phyloP scores from a whole-genome alignment of 2,113 vertebrate genomes.

The Malurus elegans region DNA sequence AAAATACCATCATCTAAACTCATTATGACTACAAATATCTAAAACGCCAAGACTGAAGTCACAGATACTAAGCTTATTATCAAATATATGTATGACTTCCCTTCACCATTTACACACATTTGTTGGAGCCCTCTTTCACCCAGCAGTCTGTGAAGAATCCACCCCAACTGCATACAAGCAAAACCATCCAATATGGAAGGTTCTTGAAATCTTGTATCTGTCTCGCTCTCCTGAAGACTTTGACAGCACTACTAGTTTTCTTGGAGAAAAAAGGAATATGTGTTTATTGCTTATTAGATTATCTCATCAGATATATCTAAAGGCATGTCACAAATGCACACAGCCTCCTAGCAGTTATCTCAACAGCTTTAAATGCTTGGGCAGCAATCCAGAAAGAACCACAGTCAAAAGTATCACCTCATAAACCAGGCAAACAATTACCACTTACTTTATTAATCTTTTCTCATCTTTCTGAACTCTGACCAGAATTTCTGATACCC shows the following conservation, averaged over 20 bases:
- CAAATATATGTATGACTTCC: not conserved
- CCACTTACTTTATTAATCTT: not conserved
- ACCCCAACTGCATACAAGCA: not conserved
- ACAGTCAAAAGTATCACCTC: not conserved
- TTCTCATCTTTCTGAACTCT: not conserved
- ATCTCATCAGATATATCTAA: not conserved
- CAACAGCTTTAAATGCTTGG: not conserved
- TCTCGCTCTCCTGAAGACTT: not conserved
- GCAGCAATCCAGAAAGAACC: not conserved
- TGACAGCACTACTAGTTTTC: not conserved
- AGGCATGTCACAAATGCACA: not conserved
- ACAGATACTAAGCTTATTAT: not conserved
- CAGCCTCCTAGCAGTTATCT: not conserved
- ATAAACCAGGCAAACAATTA: not conserved
- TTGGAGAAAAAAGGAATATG: not conserved
- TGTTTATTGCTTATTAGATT: not conserved
- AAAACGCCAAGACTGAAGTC: not conserved
- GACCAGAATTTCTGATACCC: not conserved
- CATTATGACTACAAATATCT: not conserved
- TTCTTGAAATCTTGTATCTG: not conserved
- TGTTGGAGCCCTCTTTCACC: not conserved
- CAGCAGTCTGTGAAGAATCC: not conserved
- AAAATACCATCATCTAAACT: not conserved
- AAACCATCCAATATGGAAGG: not conserved
- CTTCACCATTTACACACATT: not conserved